These are phyloP conservation scores for Mellivora capensis DNA, from an alignment of 2,113 vertebrate species.

Conservation along the genomic window DNA sequence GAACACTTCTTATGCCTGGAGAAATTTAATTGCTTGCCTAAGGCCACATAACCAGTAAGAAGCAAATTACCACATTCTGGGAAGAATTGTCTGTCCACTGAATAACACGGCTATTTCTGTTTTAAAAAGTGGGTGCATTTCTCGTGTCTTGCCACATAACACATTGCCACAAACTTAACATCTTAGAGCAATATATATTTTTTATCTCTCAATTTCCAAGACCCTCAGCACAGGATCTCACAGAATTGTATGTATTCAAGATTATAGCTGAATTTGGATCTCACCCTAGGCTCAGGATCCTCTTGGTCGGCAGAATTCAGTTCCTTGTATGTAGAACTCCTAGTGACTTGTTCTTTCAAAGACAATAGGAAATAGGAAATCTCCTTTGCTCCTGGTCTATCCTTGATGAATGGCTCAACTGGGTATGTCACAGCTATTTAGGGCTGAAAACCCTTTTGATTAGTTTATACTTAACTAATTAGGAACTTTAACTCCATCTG, in stretches of 20 bases:
- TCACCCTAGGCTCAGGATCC: not conserved
- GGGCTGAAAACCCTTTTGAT: not conserved
- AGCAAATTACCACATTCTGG: not conserved
- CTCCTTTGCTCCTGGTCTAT: not conserved
- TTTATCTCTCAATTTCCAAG: not conserved
- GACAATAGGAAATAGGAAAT: no score
- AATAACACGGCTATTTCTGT: not conserved
- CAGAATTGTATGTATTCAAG: not conserved
- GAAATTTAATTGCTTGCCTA: constrained; percentile 5
- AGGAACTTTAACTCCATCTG: not conserved
- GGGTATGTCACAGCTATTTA: not conserved
- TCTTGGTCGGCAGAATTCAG: not conserved
- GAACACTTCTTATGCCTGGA: not conserved
- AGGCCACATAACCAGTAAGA: not conserved
- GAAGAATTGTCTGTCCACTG: not conserved
- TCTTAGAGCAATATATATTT: not conserved
- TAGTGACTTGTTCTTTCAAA: not conserved
- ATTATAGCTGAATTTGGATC: not conserved
- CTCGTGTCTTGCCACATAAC: not conserved
- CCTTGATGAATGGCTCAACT: not conserved
- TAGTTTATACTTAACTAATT: not conserved
- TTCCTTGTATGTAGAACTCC: not conserved
- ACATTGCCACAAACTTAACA: not conserved
- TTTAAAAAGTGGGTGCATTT: not conserved
- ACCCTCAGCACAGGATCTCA: not conserved